Evolutionary conservation across 2,113 vertebrate genomes (phyloP), one percentile per base, ranked within the genome.

Genomic region (Dicaeum eximium): DNA sequence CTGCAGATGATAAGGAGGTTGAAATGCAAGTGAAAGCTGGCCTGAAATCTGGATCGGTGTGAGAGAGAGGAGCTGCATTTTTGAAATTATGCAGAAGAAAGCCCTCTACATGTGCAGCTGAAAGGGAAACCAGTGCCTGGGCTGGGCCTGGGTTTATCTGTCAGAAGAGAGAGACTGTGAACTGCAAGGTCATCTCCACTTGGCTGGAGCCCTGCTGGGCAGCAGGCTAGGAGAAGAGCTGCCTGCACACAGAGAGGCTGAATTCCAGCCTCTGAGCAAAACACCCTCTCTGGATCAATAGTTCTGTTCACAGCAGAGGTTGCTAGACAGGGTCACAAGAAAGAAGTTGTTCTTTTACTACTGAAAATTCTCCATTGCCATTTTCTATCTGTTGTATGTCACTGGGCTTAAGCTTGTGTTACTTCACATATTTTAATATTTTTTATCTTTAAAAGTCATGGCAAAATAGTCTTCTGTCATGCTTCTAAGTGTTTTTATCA

Each of bases 1-100:
- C 40, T 91, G 87, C 90, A 89, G 80, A 89, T 71, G 93, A 87
- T 64, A 69, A 81, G 62, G 37, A 74, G 77, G 40, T 22, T 91
- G 85, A 91, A 85, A 95, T 45, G 84, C 53, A 72, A 93, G 78
- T 51, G 87, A 74, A 93, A 87, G 40, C 87, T 91, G 81, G 47
- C 27, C 84, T 79, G 87, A 71, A 90, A 80, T 85, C 65, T 74
- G 70, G 70, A 74, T 56, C 53, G 37, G 22, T 84, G 67, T 7
- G 20, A 75, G 45, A 79, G 48, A 87, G 69, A 61, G 30, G 38
- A 89, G 13, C 21, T 56, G 5, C 13, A 16, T 75, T 81, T 84
- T 44, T 67, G 33, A 64, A 91, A 64, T 40, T 5, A 37, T 42
- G 56, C 65, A 38, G 35, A 37, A 71, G 37, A 74, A 87, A 62